Evolutionary conservation across 2,113 vertebrate genomes (phyloP).

Genomic region (Lucifuga dentata): DNA sequence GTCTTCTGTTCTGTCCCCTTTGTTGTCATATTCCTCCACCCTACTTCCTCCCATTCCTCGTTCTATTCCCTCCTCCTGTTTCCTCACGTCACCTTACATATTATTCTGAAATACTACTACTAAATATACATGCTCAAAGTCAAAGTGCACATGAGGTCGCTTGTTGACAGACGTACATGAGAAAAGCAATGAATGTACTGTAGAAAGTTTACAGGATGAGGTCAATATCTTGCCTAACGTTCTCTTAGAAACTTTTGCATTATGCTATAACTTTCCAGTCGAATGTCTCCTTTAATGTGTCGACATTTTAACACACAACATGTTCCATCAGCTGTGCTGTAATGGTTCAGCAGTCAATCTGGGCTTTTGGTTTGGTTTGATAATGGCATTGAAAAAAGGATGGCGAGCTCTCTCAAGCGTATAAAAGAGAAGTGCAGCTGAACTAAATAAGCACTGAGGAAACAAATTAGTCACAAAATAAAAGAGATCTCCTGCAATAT

Average conservation of each 20-base stretch:
- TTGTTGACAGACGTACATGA: slow-evolving; percentile 7
- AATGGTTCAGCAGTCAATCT: slow-evolving; percentile 16
- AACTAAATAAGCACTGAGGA: slow-evolving; percentile 14
- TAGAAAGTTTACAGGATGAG: slow-evolving; percentile 18
- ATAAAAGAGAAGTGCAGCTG: slow-evolving; percentile 33
- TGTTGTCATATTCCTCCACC: slow-evolving; percentile 11
- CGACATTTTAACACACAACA: slow-evolving; percentile 10
- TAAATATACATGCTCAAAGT: slow-evolving; percentile 35
- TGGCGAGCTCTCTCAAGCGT: slow-evolving; percentile 1
- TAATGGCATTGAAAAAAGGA: neutral
- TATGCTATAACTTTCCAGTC: neutral
- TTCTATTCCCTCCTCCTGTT: neutral
- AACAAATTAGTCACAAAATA: slow-evolving; percentile 37
- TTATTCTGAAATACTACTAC: slow-evolving; percentile 48
- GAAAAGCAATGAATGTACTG: neutral
- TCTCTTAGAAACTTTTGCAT: slow-evolving; percentile 13
- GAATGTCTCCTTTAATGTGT: slow-evolving; percentile 31
- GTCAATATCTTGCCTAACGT: slow-evolving; percentile 6
- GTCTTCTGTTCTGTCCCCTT: neutral
- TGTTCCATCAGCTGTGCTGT: slow-evolving; percentile 14
- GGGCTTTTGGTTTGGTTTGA: slow-evolving; percentile 38
- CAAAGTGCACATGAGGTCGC: slow-evolving; percentile 2
- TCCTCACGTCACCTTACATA: slow-evolving; percentile 29
- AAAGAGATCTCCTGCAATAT: slow-evolving; percentile 27
- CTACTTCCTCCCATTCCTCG: neutral